Percentiles rank a stretch among this genome's conserved stretches.
These are phyloP conservation scores for Paracanthobrama guichenoti DNA, from an alignment of 2,113 vertebrate genomes.

Conservation along the genomic window DNA sequence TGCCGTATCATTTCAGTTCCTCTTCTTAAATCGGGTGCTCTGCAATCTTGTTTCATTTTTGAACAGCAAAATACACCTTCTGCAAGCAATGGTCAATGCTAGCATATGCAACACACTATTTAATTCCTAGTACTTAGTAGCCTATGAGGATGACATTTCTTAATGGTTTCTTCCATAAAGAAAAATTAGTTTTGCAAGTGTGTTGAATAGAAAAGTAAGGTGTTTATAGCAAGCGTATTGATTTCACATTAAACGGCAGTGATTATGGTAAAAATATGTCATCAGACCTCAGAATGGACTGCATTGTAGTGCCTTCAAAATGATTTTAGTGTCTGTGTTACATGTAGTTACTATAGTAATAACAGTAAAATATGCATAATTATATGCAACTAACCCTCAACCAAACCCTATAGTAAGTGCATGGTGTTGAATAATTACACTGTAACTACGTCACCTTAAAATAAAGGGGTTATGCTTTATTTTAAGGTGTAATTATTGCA, in stretches of 20 bases:
- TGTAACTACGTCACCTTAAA: too few relatives aligned
- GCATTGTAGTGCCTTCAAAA: not conserved
- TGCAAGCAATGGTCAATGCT: not conserved
- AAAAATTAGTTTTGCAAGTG: not conserved
- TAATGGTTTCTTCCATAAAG: not conserved
- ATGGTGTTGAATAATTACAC: too few relatives aligned
- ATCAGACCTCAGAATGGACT: not conserved
- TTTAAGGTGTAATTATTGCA: too few relatives aligned
- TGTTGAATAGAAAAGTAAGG: not conserved
- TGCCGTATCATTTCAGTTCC: not conserved
- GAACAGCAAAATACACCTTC: not conserved
- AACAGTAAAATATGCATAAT: too few relatives aligned
- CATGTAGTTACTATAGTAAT: too few relatives aligned
- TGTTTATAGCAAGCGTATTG: not conserved
- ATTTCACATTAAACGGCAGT: not conserved
- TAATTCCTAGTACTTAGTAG: too few relatives aligned
- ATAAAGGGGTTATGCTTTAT: too few relatives aligned
- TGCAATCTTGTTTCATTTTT: not conserved
- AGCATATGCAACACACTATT: not conserved
- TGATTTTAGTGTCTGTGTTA: too few relatives aligned
- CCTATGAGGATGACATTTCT: too few relatives aligned
- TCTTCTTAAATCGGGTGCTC: not conserved
- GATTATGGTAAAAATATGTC: not conserved
- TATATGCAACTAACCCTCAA: too few relatives aligned
- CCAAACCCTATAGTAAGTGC: too few relatives aligned